Evolutionary conservation across 2,797 vertebrate genomes (phyloP).

Genomic region (Nyctibius grandis): DNA sequence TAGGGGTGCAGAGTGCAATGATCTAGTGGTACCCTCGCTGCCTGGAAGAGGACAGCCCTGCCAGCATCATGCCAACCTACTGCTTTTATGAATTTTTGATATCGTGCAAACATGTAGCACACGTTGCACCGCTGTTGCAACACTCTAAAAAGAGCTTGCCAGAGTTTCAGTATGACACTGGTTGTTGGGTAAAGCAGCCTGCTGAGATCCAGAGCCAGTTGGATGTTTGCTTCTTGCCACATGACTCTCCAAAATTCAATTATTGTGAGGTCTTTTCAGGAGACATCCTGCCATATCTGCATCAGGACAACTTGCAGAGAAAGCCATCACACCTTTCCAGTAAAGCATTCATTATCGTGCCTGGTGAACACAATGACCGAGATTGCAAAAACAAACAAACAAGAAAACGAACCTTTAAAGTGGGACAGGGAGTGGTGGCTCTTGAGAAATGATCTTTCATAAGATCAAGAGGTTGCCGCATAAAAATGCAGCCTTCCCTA

Average conservation of each 20-base stretch:
- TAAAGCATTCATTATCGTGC: background rate
- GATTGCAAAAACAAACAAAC: background rate
- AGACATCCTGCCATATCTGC: background rate
- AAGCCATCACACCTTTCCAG: background rate
- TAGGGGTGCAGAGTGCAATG: background rate
- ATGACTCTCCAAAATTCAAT: background rate
- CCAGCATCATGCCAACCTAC: background rate
- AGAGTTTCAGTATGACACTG: background rate
- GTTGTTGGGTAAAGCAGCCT: background rate
- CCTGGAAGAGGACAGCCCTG: background rate
- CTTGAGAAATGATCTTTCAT: background rate
- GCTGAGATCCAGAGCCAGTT: background rate
- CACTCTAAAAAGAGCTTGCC: background rate
- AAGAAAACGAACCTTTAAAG: background rate
- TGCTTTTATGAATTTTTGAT: fast-evolving
- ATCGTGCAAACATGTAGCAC: background rate
- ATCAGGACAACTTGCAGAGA: background rate
- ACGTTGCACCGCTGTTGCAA: background rate
- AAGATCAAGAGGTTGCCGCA: background rate
- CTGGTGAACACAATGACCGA: background rate
- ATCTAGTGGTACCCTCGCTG: background rate
- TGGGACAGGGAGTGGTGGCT: background rate
- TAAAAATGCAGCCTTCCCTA: background rate
- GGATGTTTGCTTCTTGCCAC: background rate
- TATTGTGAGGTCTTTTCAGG: background rate